Evolutionary conservation across 2,113 vertebrate species (phyloP), one percentile per base, ranked within the genome.

Genomic region (Hystrix cristata): DNA sequence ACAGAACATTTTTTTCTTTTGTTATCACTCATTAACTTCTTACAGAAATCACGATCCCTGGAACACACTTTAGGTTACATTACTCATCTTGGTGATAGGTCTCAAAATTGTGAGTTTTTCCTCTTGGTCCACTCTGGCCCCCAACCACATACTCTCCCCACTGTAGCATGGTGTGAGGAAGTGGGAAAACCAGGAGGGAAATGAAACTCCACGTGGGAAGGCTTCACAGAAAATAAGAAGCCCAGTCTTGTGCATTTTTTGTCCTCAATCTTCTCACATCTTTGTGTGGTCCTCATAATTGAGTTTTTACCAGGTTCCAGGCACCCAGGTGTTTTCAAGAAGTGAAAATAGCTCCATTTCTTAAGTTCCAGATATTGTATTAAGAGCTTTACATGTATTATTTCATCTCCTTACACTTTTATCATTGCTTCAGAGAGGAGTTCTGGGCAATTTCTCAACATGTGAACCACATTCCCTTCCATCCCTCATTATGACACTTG

Each of bases 341-440:
- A 89, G 53, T 62, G 92, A 84, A 74, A 82, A 4, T 12, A 31
- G 87, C 43, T 94, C 16, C 57, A 31, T 87, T 79, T 95, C 67
- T 89, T 72, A 25, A 88, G n/a, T 82, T 79, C 62, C 62, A 83
- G 23, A 13, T 82, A 53, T 82, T 62, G n/a, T 27, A 1, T 53
- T 43, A 38, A 34, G 62, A 6, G 38, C 62, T 62, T 71, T 38
- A 38, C 38, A 16, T 64, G 0, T 19, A 15, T 65, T 81, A 81
- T 82, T 93, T 86, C 29, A 11, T 90, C 65, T 59, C 13, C 43
- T 53, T 51, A 31, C 48, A 27, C 27, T 23, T 57, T 64, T 65
- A 43, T 31, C 16, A 46, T 81, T 53, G 90, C 60, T 64, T 93
- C 74, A 48, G 21, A 81, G 29, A 59, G 19, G 29, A 21, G 23